phyloP scores from a whole-genome alignment of 1,140 invertebrate species.

The Drosophila seguyi region DNA sequence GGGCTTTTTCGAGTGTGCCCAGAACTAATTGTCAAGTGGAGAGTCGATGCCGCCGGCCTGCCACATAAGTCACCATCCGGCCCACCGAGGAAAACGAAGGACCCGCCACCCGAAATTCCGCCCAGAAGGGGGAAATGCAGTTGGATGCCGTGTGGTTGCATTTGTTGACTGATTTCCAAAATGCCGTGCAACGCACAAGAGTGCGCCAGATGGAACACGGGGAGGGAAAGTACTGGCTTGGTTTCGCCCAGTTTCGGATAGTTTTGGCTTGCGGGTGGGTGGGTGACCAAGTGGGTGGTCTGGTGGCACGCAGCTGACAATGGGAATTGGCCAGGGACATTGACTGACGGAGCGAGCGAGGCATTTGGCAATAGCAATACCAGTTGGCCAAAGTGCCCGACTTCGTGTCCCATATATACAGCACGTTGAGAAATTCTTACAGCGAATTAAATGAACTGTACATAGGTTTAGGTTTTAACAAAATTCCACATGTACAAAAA shows the following conservation, averaged over 20 bases:
- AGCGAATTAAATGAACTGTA: neutral
- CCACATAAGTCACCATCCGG: conserved; percentile 48
- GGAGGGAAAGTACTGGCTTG: neutral
- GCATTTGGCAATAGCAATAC: conserved; percentile 63
- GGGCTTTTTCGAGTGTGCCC: too few species aligned
- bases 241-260: conserved; percentile 11
- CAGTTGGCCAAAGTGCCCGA: conserved; percentile 60
- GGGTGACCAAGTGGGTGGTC: conserved; percentile 12
- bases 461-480: neutral
- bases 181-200: conserved; percentile 45
- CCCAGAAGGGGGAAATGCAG: conserved; percentile 47
- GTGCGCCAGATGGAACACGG: conserved; percentile 15
- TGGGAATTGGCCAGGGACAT: conserved; percentile 72
- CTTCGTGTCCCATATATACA: conserved; percentile 28
- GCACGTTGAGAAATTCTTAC: neutral
- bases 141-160: conserved; percentile 36
- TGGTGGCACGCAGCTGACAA: conserved; percentile 61
- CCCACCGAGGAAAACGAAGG: conserved; percentile 10
- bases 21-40: conserved; percentile 63
- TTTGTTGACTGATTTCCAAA: conserved; percentile 74
- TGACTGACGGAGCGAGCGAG: conserved; percentile 26
- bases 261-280: neutral
- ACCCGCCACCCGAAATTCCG: conserved; percentile 33
- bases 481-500: neutral
- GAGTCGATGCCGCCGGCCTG: conserved; percentile 29